A percentile compares a stretch with the other conserved stretches of the same genome.
phyloP scores from a whole-genome alignment of 2,797 vertebrate genomes.

The Propithecus perrieri region DNA sequence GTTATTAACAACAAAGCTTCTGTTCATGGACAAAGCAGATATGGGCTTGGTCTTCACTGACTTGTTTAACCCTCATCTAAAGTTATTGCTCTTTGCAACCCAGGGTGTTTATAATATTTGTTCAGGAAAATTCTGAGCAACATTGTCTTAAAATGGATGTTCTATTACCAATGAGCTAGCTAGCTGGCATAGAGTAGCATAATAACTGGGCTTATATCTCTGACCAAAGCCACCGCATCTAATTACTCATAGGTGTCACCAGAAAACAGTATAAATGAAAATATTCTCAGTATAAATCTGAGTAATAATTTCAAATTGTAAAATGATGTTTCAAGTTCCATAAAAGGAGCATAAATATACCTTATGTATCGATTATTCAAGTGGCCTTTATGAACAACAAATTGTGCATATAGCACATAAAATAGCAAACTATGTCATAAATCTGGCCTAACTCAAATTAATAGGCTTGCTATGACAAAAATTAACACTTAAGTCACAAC shows the following conservation, averaged over 20 bases:
- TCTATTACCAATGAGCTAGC: background rate
- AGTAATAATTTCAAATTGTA: conserved; percentile 33
- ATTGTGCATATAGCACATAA: background rate
- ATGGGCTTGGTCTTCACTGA: background rate
- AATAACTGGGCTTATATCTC: background rate
- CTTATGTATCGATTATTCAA: conserved; percentile 41
- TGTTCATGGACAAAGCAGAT: background rate
- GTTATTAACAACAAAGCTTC: conserved; percentile 13
- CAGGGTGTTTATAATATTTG: conserved; percentile 21
- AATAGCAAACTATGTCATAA: conserved; percentile 33
- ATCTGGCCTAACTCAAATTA: conserved; percentile 18
- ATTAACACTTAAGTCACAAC: conserved; percentile 48
- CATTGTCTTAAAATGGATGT: background rate
- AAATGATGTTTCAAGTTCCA: conserved; percentile 40
- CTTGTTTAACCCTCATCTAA: conserved; percentile 23
- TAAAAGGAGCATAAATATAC: conserved; percentile 45
- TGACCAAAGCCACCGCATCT: background rate
- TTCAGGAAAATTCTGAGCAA: conserved; percentile 23
- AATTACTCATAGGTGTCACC: conserved; percentile 34
- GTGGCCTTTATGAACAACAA: conserved; percentile 2
- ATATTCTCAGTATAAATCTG: conserved; percentile 28
- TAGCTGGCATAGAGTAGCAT: background rate
- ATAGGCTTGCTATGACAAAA: conserved; percentile 18
- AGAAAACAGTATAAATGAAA: conserved; percentile 34
- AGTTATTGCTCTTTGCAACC: background rate